Conservation (phyloP, 2,888 invertebrate genomes). For the Caenorhabditis plicata region DNA sequence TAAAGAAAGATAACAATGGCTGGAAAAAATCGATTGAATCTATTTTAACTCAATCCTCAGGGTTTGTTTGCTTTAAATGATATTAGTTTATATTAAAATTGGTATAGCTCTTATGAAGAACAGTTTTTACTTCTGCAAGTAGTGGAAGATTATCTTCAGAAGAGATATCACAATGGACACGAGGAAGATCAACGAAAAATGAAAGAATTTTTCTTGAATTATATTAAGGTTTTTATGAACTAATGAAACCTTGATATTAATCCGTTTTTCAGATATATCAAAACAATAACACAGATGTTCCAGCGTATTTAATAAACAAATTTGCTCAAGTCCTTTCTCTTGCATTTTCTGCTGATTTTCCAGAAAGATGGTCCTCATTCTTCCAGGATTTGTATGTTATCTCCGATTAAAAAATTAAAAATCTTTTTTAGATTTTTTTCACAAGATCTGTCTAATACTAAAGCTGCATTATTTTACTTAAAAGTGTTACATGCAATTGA, state of each 20-base stretch:
- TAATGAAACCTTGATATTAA: background rate
- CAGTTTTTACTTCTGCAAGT: slow-evolving; percentile 69
- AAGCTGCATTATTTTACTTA: slow-evolving; percentile 69
- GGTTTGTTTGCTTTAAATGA: slow-evolving; percentile 9
- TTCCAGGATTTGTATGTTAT: slow-evolving; percentile 67
- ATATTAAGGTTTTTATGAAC: slow-evolving; percentile 21
- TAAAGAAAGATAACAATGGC: slow-evolving; percentile 46
- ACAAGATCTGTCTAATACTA: slow-evolving; percentile 14
- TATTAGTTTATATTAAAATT: background rate
- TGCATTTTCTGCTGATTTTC: slow-evolving; percentile 71
- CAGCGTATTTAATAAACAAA: slow-evolving; percentile 70
- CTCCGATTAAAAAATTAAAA: background rate
- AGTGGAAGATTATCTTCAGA: slow-evolving; percentile 66
- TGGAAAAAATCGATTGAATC: slow-evolving; percentile 45
- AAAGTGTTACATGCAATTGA: slow-evolving; percentile 70
- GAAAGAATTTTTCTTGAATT: slow-evolving; percentile 48
- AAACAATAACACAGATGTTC: slow-evolving; percentile 25
- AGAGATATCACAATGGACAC: slow-evolving; percentile 21
- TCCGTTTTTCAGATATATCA: slow-evolving; percentile 1
- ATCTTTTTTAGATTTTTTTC: slow-evolving; percentile 29
- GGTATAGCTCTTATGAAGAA: slow-evolving; percentile 50
- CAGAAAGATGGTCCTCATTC: slow-evolving; percentile 70
- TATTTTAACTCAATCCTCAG: slow-evolving; percentile 19
- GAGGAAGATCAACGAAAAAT: slow-evolving; percentile 12
- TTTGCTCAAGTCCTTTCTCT: slow-evolving; percentile 71